Evolutionary conservation across 2,113 vertebrate species (phyloP).

Genomic region (Chauna torquata): DNA sequence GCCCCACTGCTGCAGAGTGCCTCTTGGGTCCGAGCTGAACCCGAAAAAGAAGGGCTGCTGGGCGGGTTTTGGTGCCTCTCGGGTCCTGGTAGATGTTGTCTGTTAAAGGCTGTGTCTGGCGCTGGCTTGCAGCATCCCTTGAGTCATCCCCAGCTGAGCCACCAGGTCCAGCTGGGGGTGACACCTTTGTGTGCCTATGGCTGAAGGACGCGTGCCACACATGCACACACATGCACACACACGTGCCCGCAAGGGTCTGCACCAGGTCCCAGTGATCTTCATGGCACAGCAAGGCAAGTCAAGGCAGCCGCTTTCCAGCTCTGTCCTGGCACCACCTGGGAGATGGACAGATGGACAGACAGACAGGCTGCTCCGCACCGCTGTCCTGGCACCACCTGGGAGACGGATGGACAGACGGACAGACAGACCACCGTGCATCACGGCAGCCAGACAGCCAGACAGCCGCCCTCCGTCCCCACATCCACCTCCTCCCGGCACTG

Average conservation of each 20-base stretch:
- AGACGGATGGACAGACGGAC: not conserved
- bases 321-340: not conserved
- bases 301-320: not conserved
- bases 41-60: no score
- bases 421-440: not conserved
- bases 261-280: not conserved
- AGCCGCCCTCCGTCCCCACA: accelerated
- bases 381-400: not conserved
- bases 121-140: not conserved
- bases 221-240: accelerated
- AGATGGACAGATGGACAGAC: not conserved
- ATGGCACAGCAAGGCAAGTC: accelerated
- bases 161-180: not conserved
- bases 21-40: not conserved
- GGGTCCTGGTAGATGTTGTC: not conserved
- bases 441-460: accelerated
- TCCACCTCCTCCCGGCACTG: not conserved
- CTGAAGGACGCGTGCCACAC: not conserved
- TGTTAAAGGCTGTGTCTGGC: not conserved
- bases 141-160: not conserved
- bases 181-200: not conserved
- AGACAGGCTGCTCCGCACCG: not conserved
- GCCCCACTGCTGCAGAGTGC: no score
- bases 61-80: not conserved
- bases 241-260: accelerated